A percentile compares a stretch with the other conserved stretches of the same genome.
phyloP scores from a whole-genome alignment of 1,140 invertebrate genomes.

The Aphidius ervi region DNA sequence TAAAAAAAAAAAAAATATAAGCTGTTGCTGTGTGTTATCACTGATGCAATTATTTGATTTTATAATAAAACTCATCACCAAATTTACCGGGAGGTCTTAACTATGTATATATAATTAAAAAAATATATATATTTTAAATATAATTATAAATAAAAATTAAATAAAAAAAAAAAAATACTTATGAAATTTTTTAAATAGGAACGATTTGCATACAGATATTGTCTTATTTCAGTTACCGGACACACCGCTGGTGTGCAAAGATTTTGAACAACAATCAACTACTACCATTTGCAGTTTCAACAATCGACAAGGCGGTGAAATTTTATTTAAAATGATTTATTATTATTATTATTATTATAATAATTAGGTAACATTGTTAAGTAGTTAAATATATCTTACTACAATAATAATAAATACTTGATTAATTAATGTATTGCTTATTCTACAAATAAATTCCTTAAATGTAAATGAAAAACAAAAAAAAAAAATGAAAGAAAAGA shows the following conservation, averaged over 20 bases:
- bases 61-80: not conserved
- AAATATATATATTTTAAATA: conserved; percentile 16
- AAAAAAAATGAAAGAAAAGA: no score
- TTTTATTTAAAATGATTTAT: conserved; percentile 15
- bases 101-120: conserved; percentile 28
- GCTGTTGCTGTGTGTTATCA: no score
- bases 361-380: no score
- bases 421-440: no score
- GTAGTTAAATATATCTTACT: no score
- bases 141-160: not conserved
- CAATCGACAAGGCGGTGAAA: conserved; percentile 89
- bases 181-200: conserved; percentile 20
- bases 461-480: no score
- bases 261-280: conserved; percentile 94
- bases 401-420: no score
- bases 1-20: no score
- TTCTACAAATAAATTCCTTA: no score
- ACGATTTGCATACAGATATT: conserved; percentile 31
- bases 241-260: conserved; percentile 99
- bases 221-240: conserved; percentile 92
- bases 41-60: no score
- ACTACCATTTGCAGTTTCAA: conserved; percentile 93
- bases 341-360: no score
- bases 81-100: conserved; percentile 37
- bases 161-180: not conserved